Base-by-base conservation (phyloP, 1,140 invertebrate genomes). In the Ceratosolen solmsi region DNA sequence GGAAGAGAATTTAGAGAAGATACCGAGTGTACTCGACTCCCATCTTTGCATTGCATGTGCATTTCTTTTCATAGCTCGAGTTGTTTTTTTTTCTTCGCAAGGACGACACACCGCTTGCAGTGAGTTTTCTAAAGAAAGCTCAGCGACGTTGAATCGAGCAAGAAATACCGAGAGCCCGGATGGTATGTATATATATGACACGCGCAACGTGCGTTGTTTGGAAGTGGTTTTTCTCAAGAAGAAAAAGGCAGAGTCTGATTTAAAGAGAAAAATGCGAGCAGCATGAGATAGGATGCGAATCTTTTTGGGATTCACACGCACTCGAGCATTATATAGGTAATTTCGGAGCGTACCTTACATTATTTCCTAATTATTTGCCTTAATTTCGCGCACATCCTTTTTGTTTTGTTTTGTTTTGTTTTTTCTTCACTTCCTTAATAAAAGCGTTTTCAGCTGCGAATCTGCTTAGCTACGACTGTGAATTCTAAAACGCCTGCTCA, bases 1-100 rank as follows among this genome's bases (percentile, higher is more conserved):
- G 15, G 27, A 25, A 20, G 38, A 72, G 68, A 73, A 68, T 68
- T 38, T 75, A 71, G 70, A 71, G 41, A 36, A 30, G 41, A 41
- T 27, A 49, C 63, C 20, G 76, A 80, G 77, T 65, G 60, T 80
- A 82, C 83, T 85, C 81, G 49, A 82, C 38, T 65, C 76, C 56
- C n/a, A n/a, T 77, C 65, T 80, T 80, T 0, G 27, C 46, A 56
- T 84, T 77, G 81, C 79, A 75, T 60, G 76, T 56, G 79, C 60
- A 41, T 76, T 5, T 41, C 56, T 49, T 49, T 46, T 54, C 30
- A 30, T 51, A 1, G 27, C 17, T 54, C 17, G n/a, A n/a, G n/a
- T n/a, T 36, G 36, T 83, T 56, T 83, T 65, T 86, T 51, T 25
- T 38, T 54, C 25, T 56, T 46, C 41, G 33, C 13, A 17, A 58